Base-by-base conservation (phyloP, 2,888 invertebrate species). In the Linnaemya vulpina region DNA sequence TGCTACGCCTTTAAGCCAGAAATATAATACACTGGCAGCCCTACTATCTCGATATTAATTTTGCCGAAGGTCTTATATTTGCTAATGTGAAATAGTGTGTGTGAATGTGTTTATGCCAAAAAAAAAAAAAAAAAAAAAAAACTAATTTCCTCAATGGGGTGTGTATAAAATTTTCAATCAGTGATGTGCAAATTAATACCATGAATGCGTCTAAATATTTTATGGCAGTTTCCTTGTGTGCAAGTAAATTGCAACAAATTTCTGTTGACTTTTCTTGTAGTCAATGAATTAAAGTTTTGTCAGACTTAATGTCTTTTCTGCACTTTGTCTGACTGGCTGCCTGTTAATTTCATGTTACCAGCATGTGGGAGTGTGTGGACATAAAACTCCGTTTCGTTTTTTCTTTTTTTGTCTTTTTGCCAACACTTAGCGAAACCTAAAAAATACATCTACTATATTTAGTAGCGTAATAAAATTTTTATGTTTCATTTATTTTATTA, bases 301-400 rank as follows among this genome's bases (percentile, higher is more conserved):
- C 17, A 80, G 58, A 73, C 58, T 51, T 17, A 20, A 65, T 80
- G 73, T 60, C 30, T 70, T 40, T 58, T 9, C 20, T 53, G 35
- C 17, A 40, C 43, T 67, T 30, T 49, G 51, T 35, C 53, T 53
- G 17, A n/a, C 35, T 10, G 17, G 30, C 51, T 25, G 49, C 20
- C 43, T 20, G 17, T 68, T 55, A 17, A n/a, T 13, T 51, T 65
- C 38, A 17, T 53, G 22, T 75, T 81, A n/a, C 62, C 68, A 62
- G 77, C 73, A 84, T 81, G 80, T 84, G 81, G 84, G 84, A 81
- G 84, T 81, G 84, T 80, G 84, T 84, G 84, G 84, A 84, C 77
- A 84, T 63, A 63, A 62, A 73, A 74, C 73, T 71, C 65, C 51
- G n/a, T 65, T 55, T 62, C 22, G 4, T 58, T 49, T 25, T 68